These are phyloP conservation scores for Rhinichthys osculus DNA, from an alignment of 2,797 vertebrate species.

Conservation along the genomic window DNA sequence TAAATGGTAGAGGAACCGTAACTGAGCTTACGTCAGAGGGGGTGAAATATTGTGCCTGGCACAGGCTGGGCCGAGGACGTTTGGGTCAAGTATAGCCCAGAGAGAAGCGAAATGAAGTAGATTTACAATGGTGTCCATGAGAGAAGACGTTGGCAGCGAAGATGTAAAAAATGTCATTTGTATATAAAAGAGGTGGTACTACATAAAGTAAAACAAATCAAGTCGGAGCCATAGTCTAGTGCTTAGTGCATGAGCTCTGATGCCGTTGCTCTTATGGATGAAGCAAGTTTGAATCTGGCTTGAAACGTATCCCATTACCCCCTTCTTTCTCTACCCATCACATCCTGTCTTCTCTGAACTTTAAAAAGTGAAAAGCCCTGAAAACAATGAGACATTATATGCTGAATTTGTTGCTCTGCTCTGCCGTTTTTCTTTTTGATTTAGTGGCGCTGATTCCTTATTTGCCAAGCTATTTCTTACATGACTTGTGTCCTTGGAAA, in stretches of 20 bases:
- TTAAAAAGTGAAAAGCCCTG: not conserved
- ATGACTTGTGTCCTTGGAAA: slow-evolving; percentile 50
- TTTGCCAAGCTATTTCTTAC: slow-evolving; percentile 37
- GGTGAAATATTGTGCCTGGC: slow-evolving; percentile 57
- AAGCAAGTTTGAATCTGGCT: slow-evolving; percentile 18
- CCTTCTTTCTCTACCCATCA: not conserved
- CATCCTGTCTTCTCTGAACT: not conserved
- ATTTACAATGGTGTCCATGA: slow-evolving; percentile 57
- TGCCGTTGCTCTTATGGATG: not conserved
- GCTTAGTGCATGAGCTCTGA: not conserved
- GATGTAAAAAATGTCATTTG: slow-evolving; percentile 30
- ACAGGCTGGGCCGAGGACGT: slow-evolving; percentile 23
- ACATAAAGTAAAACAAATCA: slow-evolving; percentile 20
- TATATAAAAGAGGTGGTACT: slow-evolving; percentile 11
- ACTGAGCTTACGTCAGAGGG: slow-evolving; percentile 57
- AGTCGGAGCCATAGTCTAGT: not conserved
- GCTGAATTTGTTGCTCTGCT: not conserved
- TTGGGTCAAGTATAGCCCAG: slow-evolving; percentile 39
- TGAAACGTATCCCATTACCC: not conserved
- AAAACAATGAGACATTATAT: slow-evolving; percentile 20
- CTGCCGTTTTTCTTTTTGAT: not conserved
- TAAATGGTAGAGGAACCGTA: slow-evolving; percentile 43
- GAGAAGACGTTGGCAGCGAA: slow-evolving; percentile 33
- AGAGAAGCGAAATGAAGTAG: slow-evolving; percentile 48
- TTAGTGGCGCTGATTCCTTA: not conserved